These are phyloP conservation scores for Chaunax sp. DNA, from an alignment of 2,797 vertebrate species.

Conservation along the genomic window DNA sequence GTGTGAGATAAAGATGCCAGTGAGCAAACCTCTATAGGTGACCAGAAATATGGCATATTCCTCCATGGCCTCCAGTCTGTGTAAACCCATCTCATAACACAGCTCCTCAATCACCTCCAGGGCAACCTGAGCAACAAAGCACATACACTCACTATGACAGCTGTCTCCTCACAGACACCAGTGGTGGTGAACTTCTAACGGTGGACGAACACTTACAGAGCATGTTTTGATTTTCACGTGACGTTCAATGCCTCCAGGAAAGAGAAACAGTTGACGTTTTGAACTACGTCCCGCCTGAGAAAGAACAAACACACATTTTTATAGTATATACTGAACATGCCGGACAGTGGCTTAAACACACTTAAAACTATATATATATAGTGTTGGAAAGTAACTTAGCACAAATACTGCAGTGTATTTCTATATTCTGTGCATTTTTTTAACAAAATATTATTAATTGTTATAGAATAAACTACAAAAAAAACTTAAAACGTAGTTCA, in stretches of 20 bases:
- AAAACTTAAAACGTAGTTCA: too few species aligned
- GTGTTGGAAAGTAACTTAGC: too few species aligned
- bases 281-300: slow-evolving; percentile 93
- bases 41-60: slow-evolving; percentile 95
- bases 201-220: slow-evolving; percentile 83
- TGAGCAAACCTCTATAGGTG: slow-evolving; percentile 82
- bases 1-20: slow-evolving; percentile 1
- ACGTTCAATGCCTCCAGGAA: slow-evolving; percentile 93
- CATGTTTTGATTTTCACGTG: slow-evolving; percentile 98
- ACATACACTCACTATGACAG: not conserved
- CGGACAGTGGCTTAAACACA: too few species aligned
- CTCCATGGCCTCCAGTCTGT: slow-evolving; percentile 87
- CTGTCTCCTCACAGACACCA: not conserved
- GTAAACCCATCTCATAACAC: slow-evolving; percentile 94
- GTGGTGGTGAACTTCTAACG: not conserved
- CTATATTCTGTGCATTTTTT: too few species aligned
- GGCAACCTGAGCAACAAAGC: slow-evolving; percentile 85
- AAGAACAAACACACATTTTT: slow-evolving; percentile 26
- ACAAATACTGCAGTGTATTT: too few species aligned
- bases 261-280: slow-evolving; percentile 95
- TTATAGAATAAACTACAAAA: too few species aligned
- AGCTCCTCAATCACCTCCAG: slow-evolving; percentile 94
- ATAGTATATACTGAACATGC: not conserved
- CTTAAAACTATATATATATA: too few species aligned
- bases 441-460: too few species aligned